Base-by-base conservation (phyloP, 2,797 vertebrate species). In the Pipistrellus kuhlii region DNA sequence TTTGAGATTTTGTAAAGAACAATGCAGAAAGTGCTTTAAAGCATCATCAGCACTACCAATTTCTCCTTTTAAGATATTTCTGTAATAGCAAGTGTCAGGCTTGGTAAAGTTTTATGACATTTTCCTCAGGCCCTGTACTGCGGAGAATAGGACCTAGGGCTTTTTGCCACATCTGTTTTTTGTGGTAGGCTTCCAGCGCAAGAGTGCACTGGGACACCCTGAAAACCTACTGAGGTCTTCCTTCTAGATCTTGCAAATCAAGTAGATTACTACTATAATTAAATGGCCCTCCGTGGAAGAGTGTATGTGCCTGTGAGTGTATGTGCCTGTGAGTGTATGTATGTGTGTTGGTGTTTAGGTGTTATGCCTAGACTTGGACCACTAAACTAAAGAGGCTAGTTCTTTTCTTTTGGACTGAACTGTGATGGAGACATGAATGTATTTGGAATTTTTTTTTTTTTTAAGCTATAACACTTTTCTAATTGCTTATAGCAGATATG, bases 371-470 rank as follows among this genome's bases (percentile, higher is more conserved):
- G 41, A 38, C 2, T 57, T 69, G 73, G n/a, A 17, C 55, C 25
- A 35, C 53, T 75, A 38, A 13, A 25, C 35, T 85, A 5, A 18
- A 7, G 55, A 92, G 59, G 15, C n/a, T 76, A 35, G 25, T 72
- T 88, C 59, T 92, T 41, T 84, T 85, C 48, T 77, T 94, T 53
- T 71, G 55, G 44, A 75, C 7, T 32, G 13, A 92, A 94, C 82
- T 81, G 10, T 17, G 41, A 82, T 77, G 46, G 82, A 48, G 32
- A 81, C n/a, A 55, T 64, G 57, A 84, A 66, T 71, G 4, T 68
- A 75, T 71, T 41, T 72, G 51, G 66, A 72, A 53, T 23, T 83
- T 41, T 76, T 93, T 94, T 80, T 95, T 80, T 95, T 95, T 88
- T n/a, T n/a, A n/a, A 77, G 59, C 87, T 85, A 6, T 35, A 73